Evolutionary conservation across 2,797 vertebrate genomes (phyloP), one percentile per base, ranked within the genome.

Genomic region (Danio jaintianensis): DNA sequence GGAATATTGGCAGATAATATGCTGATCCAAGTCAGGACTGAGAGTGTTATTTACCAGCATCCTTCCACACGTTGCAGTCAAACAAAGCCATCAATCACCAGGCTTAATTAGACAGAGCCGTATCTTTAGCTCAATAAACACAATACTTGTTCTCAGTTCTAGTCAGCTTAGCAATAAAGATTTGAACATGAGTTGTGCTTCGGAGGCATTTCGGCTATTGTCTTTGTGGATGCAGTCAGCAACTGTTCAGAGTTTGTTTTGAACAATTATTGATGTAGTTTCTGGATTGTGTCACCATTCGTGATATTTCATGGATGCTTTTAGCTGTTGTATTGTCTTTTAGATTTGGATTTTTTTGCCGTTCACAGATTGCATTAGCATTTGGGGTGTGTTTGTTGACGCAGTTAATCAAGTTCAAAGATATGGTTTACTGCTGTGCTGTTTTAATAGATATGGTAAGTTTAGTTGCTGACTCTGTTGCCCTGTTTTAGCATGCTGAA

Each of bases 81-180:
- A 4, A n/a, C 9, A 45, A 66, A 55, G 15, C 6, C 4, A 59
- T 78, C 42, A 47, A 48, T 68, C 22, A 20, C 6, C 42, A 59
- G 36, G 58, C 58, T 69, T 48, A 48, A 59, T 38, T 69, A 50
- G 7, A 22, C n/a, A 40, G 12, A 69, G 48, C 16, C 48, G 59
- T 16, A 59, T 59, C 15, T 59, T 59, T 40, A 59, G 64, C 43
- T 78, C n/a, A 58, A 67, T 15, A 36, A 58, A 77, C 15, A 47
- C 15, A 50, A 5, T 55, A 45, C 16, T 55, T 56, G 53, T 7
- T 50, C 15, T 48, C 0, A 69, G 48, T 68, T 66, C 12, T 40
- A 68, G 22, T 47, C 15, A 47, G 20, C 20, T 43, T 45, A 16
- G 20, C 11, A 47, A 38, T 10, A 38, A 53, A 45, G 50, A 58